Evolutionary conservation across 2,797 vertebrate species (phyloP).

Genomic region (Nothura maculosa): DNA sequence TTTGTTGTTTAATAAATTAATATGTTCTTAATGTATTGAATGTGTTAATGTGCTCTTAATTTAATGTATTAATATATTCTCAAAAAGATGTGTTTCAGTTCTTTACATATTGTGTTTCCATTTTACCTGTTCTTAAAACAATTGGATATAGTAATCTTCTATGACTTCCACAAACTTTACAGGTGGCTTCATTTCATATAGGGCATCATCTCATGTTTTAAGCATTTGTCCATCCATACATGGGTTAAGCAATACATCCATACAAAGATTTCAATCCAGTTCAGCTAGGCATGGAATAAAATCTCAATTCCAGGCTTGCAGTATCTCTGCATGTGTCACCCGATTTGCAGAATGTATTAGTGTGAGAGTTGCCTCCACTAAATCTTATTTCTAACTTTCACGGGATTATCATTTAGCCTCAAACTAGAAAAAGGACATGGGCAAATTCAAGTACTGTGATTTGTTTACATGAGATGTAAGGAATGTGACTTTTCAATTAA

Average conservation of each 20-base stretch:
- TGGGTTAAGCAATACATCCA: not conserved
- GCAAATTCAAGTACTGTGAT: not conserved
- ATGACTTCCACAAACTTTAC: not conserved
- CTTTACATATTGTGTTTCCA: not conserved
- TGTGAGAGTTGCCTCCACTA: not conserved
- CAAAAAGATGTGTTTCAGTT: not conserved
- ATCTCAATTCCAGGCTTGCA: not conserved
- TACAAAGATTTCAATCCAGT: conserved; percentile 9
- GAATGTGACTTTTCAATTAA: conserved; percentile 54
- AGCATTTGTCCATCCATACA: not conserved
- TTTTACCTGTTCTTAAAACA: not conserved
- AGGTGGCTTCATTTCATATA: conserved; percentile 2
- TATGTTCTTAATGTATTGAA: too few species aligned
- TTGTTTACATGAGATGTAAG: conserved; percentile 17
- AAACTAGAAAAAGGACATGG: not conserved
- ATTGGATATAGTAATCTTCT: not conserved
- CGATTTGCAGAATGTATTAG: not conserved
- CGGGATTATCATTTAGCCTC: not conserved
- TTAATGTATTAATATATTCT: not conserved
- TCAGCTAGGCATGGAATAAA: not conserved
- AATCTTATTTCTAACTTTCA: not conserved
- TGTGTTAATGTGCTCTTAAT: not conserved
- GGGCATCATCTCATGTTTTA: conserved; percentile 3
- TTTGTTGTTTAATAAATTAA: conserved; percentile 28
- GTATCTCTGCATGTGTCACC: not conserved